Evolutionary conservation across 2,113 vertebrate genomes (phyloP), one percentile per base, ranked within the genome.

Genomic region (Chaetodon auriga): DNA sequence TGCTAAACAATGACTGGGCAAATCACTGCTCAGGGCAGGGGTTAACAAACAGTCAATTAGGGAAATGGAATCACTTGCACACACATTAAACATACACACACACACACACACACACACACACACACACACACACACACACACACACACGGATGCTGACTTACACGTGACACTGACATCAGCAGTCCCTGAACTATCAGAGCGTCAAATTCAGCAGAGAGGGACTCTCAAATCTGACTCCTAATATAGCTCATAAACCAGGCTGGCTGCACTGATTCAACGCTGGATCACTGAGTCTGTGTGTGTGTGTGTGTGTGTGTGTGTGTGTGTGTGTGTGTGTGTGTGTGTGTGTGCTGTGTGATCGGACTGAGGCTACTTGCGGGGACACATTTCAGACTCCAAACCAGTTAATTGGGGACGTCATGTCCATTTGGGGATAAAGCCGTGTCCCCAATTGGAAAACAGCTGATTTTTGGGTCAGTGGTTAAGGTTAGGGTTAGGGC

Each of bases 211-310:
- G 80, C 72, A 87, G 80, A 80, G 79, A 83, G 86, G 35, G 78
- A 92, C 61, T 74, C 87, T 85, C 58, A 75, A 73, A 87, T 70
- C 76, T 63, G 74, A 58, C 71, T 85, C 90, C 65, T 75, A 80
- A 87, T 90, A 86, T 90, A 90, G 90, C 90, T 90, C 90, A 14
- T 72, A 80, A 92, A 92, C 66, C 87, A 91, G 87, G 89, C 88
- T 78, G 84, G 36, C 65, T 82, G 85, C 81, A 81, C 80, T 58
- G 46, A 86, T 75, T 83, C 79, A 73, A 69, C 60, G 46, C 43
- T 46, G 74, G 1, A 74, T 86, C 81, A 64, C 53, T 60, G 60
- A 46, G 14, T 78, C 46, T 70, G n/a, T 10, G 51, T 75, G 13
- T 53, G 54, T 48, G 19, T 64, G 64, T 81, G 66, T 76, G 46